Evolutionary conservation across 2,113 vertebrate genomes (phyloP), one percentile per base, ranked within the genome.

Genomic region (Halichoeres trimaculatus): DNA sequence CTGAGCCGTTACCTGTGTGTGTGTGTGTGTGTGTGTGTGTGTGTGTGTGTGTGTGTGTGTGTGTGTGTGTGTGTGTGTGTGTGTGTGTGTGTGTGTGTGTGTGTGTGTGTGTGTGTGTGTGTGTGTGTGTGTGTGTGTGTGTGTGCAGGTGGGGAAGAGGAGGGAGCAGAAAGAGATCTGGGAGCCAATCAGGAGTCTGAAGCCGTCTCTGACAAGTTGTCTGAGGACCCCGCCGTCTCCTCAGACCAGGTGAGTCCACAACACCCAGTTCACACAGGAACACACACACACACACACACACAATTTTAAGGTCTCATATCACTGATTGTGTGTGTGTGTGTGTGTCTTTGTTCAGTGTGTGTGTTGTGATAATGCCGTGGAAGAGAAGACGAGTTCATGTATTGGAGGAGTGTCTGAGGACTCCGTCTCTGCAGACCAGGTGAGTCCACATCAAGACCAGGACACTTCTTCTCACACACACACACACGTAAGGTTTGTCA

Each of bases 201-300:
- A 50, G 66, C 69, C n/a, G n/a, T n/a, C n/a, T n/a, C n/a, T 17
- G 26, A 20, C 66, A 70, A 36, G 40, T 26, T 13, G 45, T 9
- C 45, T 6, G 8, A 7, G 2, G n/a, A n/a, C n/a, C n/a, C n/a
- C n/a, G n/a, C n/a, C 54, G 53, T 17, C 13, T 7, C 8, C 58
- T 43, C 78, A 66, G 66, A 53, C 1, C 26, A 16, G 56, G 81
- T 2, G 88, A 81, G 2, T 20, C 59, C 0, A 63, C 83, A 12
- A 55, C 74, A n/a, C n/a, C n/a, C n/a, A n/a, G n/a, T n/a, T n/a
- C n/a, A 19, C 81, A 50, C 19, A 78, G 16, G 59, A 85, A 55
- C 30, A 30, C 3, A 30, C 30, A 30, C 30, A 55, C 30, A 30
- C 3, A 30, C 30, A 30, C 30, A 30, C 6, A 30, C 30, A 30